A percentile compares a stretch with the other conserved stretches of the same genome.
Evolutionary conservation across 2,888 invertebrate genomes (phyloP).

Genomic region (Patella caerulea): DNA sequence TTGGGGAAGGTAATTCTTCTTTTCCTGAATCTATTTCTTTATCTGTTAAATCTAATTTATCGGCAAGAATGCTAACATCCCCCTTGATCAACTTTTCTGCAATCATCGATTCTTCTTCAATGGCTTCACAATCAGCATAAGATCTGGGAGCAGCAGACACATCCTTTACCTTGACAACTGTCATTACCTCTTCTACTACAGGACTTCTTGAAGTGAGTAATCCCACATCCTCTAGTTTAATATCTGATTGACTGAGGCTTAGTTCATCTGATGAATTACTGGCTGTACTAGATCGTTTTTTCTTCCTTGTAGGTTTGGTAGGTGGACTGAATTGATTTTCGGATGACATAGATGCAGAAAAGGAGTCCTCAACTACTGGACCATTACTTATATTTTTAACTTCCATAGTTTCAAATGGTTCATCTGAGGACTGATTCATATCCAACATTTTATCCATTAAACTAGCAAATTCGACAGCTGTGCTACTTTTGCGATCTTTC

Average conservation of each 20-base stretch:
- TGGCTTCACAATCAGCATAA: constrained; percentile 23
- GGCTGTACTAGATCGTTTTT: constrained; percentile 39
- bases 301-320: constrained; percentile 57
- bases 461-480: constrained; percentile 25
- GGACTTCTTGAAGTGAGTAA: constrained; percentile 1
- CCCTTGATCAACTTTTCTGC: constrained; percentile 27
- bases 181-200: constrained; percentile 18
- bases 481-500: constrained; percentile 6
- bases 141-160: constrained; percentile 14
- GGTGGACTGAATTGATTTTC: constrained; percentile 28
- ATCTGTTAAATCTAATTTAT: constrained; percentile 34
- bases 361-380: not conserved
- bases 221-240: not conserved
- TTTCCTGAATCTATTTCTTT: constrained; percentile 11
- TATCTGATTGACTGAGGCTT: not conserved
- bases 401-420: not conserved
- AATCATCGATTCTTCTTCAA: constrained; percentile 37
- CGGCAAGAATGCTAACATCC: constrained; percentile 31
- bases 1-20: constrained; percentile 18
- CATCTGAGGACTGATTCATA: constrained; percentile 11
- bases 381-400: not conserved
- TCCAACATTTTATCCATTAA: constrained; percentile 33
- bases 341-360: not conserved
- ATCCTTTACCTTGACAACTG: not conserved
- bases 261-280: constrained; percentile 14